Conservation (phyloP, 2,113 vertebrate genomes). For the Cavia aperea region DNA sequence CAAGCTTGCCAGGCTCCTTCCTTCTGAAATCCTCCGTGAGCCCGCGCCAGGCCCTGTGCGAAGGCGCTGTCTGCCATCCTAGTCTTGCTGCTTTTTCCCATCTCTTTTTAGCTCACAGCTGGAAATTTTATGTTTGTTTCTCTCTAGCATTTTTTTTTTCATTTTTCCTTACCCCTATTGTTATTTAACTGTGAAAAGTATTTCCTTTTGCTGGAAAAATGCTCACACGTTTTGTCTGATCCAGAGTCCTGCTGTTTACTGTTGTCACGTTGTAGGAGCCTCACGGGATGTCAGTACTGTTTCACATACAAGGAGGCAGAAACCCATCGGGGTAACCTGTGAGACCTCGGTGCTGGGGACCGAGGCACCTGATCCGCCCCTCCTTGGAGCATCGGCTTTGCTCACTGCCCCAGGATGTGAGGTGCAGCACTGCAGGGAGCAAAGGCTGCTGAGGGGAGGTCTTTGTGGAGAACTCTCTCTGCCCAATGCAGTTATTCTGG, state of each 20-base stretch:
- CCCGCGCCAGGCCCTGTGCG: no score
- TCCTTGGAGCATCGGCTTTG: neutral
- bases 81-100: conserved; percentile 39
- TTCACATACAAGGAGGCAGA: conserved; percentile 22
- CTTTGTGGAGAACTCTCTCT: neutral
- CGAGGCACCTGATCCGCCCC: neutral
- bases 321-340: conserved; percentile 17
- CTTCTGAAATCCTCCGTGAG: neutral
- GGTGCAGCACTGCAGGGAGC: neutral
- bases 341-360: conserved; percentile 10
- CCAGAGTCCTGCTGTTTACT: conserved; percentile 54
- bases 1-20: neutral
- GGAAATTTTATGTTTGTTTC: conserved; percentile 54
- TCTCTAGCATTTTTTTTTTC: conserved; percentile 48
- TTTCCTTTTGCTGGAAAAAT: conserved; percentile 55
- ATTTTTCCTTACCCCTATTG: conserved; percentile 61
- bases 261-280: conserved; percentile 37
- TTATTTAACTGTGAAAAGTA: conserved; percentile 64
- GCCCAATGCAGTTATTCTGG: neutral
- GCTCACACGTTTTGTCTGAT: conserved; percentile 45
- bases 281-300: conserved; percentile 37
- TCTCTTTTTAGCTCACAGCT: conserved; percentile 54
- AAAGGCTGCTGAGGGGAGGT: neutral
- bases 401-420: neutral
- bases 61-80: neutral